Evolutionary conservation across 1,140 invertebrate genomes (phyloP), one percentile per base, ranked within the genome.

Genomic region (Eulimnadia texana): DNA sequence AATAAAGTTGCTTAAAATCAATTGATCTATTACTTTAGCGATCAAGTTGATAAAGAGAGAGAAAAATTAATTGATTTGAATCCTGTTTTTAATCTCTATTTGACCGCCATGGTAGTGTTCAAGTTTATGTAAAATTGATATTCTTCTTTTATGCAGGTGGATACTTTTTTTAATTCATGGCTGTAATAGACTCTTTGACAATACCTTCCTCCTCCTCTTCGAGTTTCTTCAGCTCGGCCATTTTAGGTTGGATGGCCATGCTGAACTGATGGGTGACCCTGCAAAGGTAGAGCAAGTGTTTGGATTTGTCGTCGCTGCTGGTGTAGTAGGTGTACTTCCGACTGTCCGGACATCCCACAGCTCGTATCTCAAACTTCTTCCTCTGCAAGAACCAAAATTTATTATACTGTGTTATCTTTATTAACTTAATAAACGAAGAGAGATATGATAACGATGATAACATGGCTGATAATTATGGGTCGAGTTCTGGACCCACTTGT

Each of bases 321-420:
- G 90, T 89, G 72, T 91, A 95, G 59, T 94, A 82, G 0, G 88
- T 88, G 64, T 93, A 83, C 70, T 93, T 91, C 64, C 65, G 62
- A 50, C 50, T 64, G 57, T 75, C 72, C 13, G 79, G 77, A 65
- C 76, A 77, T 67, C 89, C 88, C 27, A 85, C 82, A 2, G 88
- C 88, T 51, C 89, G 81, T 66, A 97, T 93, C 77, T 96, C 91
- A 76, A 96, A 96, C 73, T 95, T 96, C 74, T 94, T 94, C 70
- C 91, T 84, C 82, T 85, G 72, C 11, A 70, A 75, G 67, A 64
- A 63, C 9, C 55, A 50, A 62, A 55, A 33, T 24, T 22, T 49
- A 50, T 16, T n/a, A 49, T 24, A 29, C 23, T 33, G 10, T n/a
- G 3, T n/a, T n/a, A 50, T 50, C 50, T 6, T 6, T 2, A 22